A percentile compares a stretch with the other conserved stretches of the same genome.
Evolutionary conservation across 2,797 vertebrate genomes (phyloP).

Genomic region (Dendrocincla tyrannina): DNA sequence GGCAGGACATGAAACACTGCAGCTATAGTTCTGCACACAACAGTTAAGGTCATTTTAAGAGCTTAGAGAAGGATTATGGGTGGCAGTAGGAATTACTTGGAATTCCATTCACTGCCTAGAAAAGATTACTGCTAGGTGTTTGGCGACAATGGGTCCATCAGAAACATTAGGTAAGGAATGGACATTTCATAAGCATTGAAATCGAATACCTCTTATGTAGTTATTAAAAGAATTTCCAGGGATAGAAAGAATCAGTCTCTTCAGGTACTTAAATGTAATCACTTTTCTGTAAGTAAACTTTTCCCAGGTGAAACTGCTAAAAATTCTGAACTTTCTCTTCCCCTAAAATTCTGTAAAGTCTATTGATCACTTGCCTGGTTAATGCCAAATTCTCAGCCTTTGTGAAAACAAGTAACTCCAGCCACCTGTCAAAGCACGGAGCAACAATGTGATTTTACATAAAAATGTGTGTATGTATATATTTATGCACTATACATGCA

Average conservation of each 20-base stretch:
- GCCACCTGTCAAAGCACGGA: not conserved
- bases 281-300: not conserved
- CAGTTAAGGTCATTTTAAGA: not conserved
- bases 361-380: not conserved
- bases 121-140: not conserved
- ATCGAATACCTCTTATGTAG: not conserved
- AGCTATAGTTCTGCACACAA: not conserved
- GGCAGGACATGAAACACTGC: not conserved
- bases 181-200: not conserved
- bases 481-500: fast-evolving
- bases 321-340: not conserved
- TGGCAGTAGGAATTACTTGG: not conserved
- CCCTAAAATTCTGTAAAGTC: not conserved
- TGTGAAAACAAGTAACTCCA: not conserved
- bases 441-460: not conserved
- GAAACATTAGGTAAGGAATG: not conserved
- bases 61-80: not conserved
- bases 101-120: not conserved
- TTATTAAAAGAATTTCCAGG: not conserved
- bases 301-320: not conserved
- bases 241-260: not conserved
- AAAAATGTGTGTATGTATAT: not conserved
- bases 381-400: not conserved
- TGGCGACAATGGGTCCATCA: not conserved
- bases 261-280: not conserved